Evolutionary conservation across 2,113 vertebrate species (phyloP), one percentile per base, ranked within the genome.

Genomic region (Protomyctophum bolini): DNA sequence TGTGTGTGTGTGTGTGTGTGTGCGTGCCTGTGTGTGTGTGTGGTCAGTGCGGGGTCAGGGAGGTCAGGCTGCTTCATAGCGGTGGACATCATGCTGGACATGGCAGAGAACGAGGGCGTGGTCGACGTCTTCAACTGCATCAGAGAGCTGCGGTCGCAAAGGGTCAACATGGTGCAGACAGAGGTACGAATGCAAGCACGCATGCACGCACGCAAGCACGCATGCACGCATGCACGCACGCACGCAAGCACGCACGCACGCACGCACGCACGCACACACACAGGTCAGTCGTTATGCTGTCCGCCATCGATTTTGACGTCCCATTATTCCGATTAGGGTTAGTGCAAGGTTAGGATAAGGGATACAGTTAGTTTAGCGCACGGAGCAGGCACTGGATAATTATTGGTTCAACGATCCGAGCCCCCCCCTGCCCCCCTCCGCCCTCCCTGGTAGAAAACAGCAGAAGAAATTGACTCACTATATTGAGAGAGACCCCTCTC

Each of bases 81-180:
- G 11, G 98, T 99, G 3, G 97, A 99, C 91, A 97, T 98, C 86
- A 98, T 99, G 97, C 91, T 99, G 12, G 97, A 99, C 91, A 99
- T 99, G 97, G 97, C 97, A 0, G 97, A 99, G 91, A 98, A 96
- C 0, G 97, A 99, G 76, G 97, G 97, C 0, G 97, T 99, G 64
- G 97, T 99, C 66, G 97, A 99, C 84, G 97, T 99, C 51, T 99
- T 98, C 86, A 99, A 99, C 91, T 99, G 97, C 1, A 97, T 99
- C 86, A 91, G 97, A n/a, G 97, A 99, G 87, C 95, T 99, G 65
- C 92, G 97, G 15, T 96, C 97, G 54, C 97, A 99, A 28, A 92
- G 97, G 62, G 97, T 98, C 91, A 99, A 98, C 82, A 87, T 99
- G 93, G 97, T 99, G 14, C 97, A 99, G 91, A 98, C 97, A 0